Percentiles rank a stretch among this genome's conserved stretches.
Conservation (phyloP, 2,797 vertebrate species). For the Periophthalmus magnuspinnatus region DNA sequence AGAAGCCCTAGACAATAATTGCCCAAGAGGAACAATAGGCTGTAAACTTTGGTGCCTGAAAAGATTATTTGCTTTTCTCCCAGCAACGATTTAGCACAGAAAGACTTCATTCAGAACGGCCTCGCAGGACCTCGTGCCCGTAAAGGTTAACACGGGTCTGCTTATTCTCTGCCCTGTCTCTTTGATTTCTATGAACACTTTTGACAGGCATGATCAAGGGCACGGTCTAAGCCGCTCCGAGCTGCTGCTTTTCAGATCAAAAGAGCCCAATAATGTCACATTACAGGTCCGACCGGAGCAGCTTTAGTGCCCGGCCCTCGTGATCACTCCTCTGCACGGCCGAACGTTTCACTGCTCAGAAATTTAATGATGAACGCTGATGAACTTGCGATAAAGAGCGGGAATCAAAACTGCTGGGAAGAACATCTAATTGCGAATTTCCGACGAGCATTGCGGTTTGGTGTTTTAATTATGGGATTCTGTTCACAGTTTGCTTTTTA, state of each 20-base stretch:
- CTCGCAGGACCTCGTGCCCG: constrained; percentile 35
- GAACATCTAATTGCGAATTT: too few species aligned
- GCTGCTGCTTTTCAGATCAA: constrained; percentile 72
- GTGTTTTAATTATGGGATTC: too few species aligned
- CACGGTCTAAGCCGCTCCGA: constrained; percentile 65
- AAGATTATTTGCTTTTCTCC: constrained; percentile 30
- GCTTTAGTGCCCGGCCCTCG: constrained; percentile 61
- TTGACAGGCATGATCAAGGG: constrained; percentile 72
- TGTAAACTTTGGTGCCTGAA: constrained; percentile 26
- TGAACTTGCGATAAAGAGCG: background rate
- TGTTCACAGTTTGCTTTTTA: too few species aligned
- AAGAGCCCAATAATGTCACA: constrained; percentile 69
- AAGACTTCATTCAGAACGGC: constrained; percentile 48
- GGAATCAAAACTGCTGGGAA: background rate
- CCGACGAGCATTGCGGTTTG: too few species aligned
- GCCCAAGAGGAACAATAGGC: constrained; percentile 32
- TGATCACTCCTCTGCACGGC: constrained; percentile 57
- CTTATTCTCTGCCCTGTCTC: constrained; percentile 52
- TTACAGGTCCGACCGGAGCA: constrained; percentile 72
- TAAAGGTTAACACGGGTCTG: constrained; percentile 54
- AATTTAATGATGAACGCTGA: background rate
- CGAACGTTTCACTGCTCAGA: constrained; percentile 33
- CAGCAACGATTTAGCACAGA: constrained; percentile 24
- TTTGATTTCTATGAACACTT: constrained; percentile 49
- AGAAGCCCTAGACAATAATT: constrained; percentile 34